A percentile compares a stretch with the other conserved stretches of the same genome.
These are phyloP conservation scores for Brachionus koreanus DNA, from an alignment of 1,140 invertebrate species.

Conservation along the genomic window DNA sequence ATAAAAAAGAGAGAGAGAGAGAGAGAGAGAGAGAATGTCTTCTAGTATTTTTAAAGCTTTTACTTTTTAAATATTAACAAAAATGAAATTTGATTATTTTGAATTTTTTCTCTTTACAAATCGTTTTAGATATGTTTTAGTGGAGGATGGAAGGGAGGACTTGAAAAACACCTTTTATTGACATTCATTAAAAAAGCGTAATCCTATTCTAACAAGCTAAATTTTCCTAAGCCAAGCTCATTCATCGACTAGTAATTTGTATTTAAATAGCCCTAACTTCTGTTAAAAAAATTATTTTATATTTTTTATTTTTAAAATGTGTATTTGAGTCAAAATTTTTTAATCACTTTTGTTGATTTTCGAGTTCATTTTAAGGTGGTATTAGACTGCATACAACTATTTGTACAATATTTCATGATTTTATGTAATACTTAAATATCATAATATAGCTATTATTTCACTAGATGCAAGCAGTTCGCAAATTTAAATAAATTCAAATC, in stretches of 20 bases:
- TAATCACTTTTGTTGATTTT: not conserved
- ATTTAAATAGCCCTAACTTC: not conserved
- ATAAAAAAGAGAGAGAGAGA: too few species aligned
- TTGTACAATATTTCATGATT: not conserved
- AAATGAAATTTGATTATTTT: not conserved
- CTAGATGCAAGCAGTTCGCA: not conserved
- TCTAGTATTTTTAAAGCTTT: not conserved
- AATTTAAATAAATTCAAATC: not conserved
- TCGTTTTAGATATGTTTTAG: not conserved
- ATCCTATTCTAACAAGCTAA: not conserved
- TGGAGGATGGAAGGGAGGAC: not conserved
- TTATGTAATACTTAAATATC: not conserved
- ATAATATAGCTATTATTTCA: not conserved
- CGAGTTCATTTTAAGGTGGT: not conserved
- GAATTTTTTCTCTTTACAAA: not conserved
- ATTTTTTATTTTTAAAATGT: too few species aligned
- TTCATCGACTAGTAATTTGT: not conserved
- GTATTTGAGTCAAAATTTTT: not conserved
- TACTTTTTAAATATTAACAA: not conserved
- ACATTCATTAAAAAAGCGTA: not conserved
- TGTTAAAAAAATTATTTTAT: too few species aligned
- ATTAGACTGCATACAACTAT: not conserved
- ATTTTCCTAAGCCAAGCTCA: not conserved
- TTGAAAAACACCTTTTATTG: not conserved
- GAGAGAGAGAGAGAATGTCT: not conserved